These are phyloP conservation scores for Cavia porcellus DNA, from an alignment of 2,113 vertebrate genomes.

Conservation along the genomic window DNA sequence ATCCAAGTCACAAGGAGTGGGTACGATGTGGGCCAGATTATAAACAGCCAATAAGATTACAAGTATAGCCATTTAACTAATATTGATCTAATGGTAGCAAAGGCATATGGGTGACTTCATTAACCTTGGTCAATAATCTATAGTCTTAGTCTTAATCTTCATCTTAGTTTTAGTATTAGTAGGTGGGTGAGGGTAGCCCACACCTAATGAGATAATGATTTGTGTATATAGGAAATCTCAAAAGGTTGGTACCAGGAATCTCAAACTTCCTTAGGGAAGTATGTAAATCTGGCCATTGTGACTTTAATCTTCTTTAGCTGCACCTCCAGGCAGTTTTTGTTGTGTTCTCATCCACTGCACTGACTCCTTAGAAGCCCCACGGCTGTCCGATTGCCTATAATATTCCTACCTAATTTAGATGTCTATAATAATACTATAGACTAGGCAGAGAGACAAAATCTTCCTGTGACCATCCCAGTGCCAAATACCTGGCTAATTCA, in stretches of 20 bases:
- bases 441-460: neutral
- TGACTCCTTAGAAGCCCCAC: neutral
- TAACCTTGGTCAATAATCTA: neutral
- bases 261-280: neutral
- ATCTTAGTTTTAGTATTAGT: neutral
- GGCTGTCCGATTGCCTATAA: neutral
- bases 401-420: neutral
- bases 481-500: neutral
- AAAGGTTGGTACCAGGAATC: neutral
- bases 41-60: neutral
- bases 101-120: neutral
- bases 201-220: neutral
- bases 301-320: neutral
- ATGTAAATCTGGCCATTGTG: neutral
- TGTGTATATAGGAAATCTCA: neutral
- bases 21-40: neutral
- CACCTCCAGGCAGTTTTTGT: neutral
- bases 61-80: neutral
- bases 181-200: neutral
- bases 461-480: neutral
- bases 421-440: neutral
- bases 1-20: neutral
- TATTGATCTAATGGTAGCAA: neutral
- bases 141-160: neutral
- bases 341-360: neutral